phyloP scores from a whole-genome alignment of 2,113 vertebrate genomes.

The Miniopterus natalensis region DNA sequence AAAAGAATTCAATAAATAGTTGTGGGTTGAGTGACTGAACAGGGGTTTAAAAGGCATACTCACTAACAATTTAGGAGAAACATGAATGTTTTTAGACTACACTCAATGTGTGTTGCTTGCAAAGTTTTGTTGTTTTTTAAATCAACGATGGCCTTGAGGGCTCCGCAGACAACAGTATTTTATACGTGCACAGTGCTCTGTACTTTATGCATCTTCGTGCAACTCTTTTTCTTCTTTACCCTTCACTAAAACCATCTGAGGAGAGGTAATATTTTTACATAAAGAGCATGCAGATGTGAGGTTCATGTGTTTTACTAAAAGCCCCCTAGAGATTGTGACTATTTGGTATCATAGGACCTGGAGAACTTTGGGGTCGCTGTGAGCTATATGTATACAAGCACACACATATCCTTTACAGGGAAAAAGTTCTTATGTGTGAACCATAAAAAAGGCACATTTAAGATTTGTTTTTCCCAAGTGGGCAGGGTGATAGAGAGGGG shows the following conservation, averaged over 20 bases:
- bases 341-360: neutral
- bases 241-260: neutral
- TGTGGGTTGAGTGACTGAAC: neutral
- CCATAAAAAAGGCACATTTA: neutral
- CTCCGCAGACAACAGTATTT: neutral
- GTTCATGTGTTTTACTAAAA: constrained; percentile 11
- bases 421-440: neutral
- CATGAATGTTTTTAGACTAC: neutral
- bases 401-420: neutral
- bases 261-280: neutral
- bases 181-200: neutral
- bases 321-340: neutral
- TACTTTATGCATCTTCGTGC: neutral
- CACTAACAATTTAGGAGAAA: neutral
- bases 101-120: neutral
- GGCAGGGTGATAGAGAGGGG: neutral
- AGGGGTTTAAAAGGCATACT: neutral
- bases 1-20: neutral
- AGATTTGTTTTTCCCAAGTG: neutral
- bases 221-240: constrained; percentile 12
- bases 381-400: neutral
- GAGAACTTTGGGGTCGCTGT: neutral
- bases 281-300: neutral
- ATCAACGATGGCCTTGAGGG: neutral
- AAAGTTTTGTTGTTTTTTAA: neutral